A percentile compares a stretch with the other conserved stretches of the same genome.
Evolutionary conservation across 1,140 invertebrate genomes (phyloP).

Genomic region (Dryas iulia): DNA sequence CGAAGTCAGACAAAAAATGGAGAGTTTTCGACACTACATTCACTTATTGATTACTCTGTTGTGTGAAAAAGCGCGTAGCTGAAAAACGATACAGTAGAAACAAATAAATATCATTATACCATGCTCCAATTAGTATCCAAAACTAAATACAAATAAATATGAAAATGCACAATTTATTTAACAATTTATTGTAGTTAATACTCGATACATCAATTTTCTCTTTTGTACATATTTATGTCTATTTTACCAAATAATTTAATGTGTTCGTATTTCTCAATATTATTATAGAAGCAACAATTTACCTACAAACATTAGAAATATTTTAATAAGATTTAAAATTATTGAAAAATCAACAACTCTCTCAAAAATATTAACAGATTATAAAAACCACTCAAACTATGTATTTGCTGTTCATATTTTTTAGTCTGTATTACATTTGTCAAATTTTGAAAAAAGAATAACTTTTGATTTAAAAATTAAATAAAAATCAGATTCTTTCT

Average conservation of each 20-base stretch:
- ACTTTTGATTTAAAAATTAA: background rate
- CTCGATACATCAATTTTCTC: slow-evolving; percentile 69
- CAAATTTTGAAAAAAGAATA: background rate
- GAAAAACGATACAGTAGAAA: too few relatives aligned
- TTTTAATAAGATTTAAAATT: slow-evolving; percentile 19
- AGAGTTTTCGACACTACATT: too few relatives aligned
- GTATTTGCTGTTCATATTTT: background rate
- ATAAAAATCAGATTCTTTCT: background rate
- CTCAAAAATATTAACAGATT: slow-evolving; percentile 10
- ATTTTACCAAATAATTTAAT: slow-evolving; percentile 59
- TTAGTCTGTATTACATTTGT: background rate
- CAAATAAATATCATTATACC: background rate
- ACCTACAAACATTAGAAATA: slow-evolving; percentile 23
- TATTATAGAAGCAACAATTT: slow-evolving; percentile 49
- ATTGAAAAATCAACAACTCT: slow-evolving; percentile 11
- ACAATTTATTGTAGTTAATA: slow-evolving; percentile 71
- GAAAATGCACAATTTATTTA: slow-evolving; percentile 44
- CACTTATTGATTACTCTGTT: too few relatives aligned
- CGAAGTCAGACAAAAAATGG: too few relatives aligned
- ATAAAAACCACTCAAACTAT: slow-evolving; percentile 1
- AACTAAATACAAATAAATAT: background rate
- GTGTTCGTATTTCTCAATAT: slow-evolving; percentile 13
- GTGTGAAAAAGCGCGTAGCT: background rate
- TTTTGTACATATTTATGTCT: slow-evolving; percentile 68
- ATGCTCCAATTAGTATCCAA: background rate